Evolutionary conservation across 1,140 invertebrate species (phyloP).

Genomic region (Drosophila prosaltans): DNA sequence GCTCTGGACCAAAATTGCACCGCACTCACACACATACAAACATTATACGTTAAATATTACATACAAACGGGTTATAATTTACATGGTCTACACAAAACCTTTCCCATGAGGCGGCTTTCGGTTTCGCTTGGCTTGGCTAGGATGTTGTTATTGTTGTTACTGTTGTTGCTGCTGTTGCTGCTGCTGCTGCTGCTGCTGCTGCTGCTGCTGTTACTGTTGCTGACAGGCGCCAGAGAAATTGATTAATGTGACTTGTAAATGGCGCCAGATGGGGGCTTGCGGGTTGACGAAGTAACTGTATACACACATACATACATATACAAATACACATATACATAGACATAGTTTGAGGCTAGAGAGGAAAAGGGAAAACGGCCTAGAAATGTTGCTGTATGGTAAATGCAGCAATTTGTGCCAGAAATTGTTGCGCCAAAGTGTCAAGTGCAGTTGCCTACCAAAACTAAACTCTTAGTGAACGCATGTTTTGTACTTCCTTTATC

Average conservation of each 20-base stretch:
- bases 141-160: slow-evolving; percentile 40
- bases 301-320: too few species aligned
- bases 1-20: slow-evolving; percentile 66
- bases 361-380: slow-evolving; percentile 18
- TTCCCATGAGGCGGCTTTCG: slow-evolving; percentile 63
- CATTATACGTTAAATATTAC: background rate
- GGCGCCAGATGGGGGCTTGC: slow-evolving; percentile 55
- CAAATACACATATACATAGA: too few species aligned
- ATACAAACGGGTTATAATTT: slow-evolving; percentile 30
- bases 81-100: slow-evolving; percentile 37
- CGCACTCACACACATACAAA: slow-evolving; percentile 23
- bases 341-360: too few species aligned
- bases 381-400: slow-evolving; percentile 39
- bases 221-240: slow-evolving; percentile 66
- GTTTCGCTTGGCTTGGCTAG: slow-evolving; percentile 66
- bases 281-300: background rate
- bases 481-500: background rate
- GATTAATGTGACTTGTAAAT: slow-evolving; percentile 77
- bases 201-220: slow-evolving; percentile 40
- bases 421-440: slow-evolving; percentile 72
- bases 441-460: slow-evolving; percentile 47
- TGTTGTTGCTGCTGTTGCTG: slow-evolving; percentile 33
- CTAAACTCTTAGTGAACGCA: slow-evolving; percentile 1
- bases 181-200: slow-evolving; percentile 16
- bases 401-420: slow-evolving; percentile 58